These are phyloP conservation scores for Dufourea novaeangliae DNA, from an alignment of 1,140 invertebrate species.

Conservation along the genomic window DNA sequence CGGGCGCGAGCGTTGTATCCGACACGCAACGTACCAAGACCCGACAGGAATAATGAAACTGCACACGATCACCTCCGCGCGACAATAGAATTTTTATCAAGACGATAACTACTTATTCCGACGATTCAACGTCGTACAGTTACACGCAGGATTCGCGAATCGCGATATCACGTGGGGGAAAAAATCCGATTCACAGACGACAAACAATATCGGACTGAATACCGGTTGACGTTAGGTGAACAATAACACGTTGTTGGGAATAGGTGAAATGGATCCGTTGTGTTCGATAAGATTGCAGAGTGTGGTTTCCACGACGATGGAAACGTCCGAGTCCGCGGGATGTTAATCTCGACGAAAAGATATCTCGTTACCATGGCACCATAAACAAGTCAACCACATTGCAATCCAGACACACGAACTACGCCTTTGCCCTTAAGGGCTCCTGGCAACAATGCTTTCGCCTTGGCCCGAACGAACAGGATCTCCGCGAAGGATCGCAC, in stretches of 20 bases:
- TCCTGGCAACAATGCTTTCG: conserved; percentile 46
- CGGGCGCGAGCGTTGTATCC: not conserved
- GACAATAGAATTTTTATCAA: conserved; percentile 25
- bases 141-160: not conserved
- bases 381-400: conserved; percentile 38
- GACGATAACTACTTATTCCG: conserved; percentile 1
- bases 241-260: too few species aligned
- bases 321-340: conserved; percentile 1
- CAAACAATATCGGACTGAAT: too few species aligned
- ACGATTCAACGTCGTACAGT: not conserved
- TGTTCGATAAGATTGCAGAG: not conserved
- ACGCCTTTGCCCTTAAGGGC: conserved; percentile 46
- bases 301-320: conserved; percentile 1
- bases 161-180: not conserved
- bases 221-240: too few species aligned
- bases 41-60: conserved; percentile 4
- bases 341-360: conserved; percentile 11
- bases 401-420: conserved; percentile 33
- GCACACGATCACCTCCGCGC: conserved; percentile 6
- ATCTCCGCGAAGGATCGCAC: conserved; percentile 46
- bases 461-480: conserved; percentile 29
- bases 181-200: not conserved
- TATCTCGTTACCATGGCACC: conserved; percentile 33
- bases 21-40: conserved; percentile 7
- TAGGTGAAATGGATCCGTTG: not conserved